phyloP scores from a whole-genome alignment of 2,888 invertebrate species.

The Lithophane socia region DNA sequence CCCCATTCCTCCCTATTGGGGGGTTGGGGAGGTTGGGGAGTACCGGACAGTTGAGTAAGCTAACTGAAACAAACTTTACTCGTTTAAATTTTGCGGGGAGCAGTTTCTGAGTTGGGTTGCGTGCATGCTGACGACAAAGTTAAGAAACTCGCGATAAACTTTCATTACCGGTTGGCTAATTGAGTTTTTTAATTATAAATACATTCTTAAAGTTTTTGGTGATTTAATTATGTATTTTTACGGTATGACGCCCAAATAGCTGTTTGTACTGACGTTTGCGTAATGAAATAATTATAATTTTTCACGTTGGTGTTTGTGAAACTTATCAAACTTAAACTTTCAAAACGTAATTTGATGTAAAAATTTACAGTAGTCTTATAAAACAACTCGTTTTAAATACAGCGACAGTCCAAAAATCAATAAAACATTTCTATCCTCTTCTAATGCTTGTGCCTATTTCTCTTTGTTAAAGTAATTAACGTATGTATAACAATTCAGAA shows the following conservation, averaged over 20 bases:
- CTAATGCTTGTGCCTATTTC: not conserved
- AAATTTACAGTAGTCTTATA: too few relatives aligned
- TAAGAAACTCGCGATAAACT: constrained; percentile 80
- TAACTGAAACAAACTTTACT: constrained; percentile 89
- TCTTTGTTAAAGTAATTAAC: constrained; percentile 1
- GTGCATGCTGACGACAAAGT: constrained; percentile 83
- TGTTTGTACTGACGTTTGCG: constrained; percentile 34
- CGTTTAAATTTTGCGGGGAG: constrained; percentile 89
- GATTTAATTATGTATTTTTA: constrained; percentile 50
- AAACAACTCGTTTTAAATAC: not conserved
- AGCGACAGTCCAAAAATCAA: not conserved
- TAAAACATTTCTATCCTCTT: not conserved
- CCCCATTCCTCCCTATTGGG: constrained; percentile 61
- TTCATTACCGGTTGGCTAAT: constrained; percentile 79
- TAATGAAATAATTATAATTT: constrained; percentile 31
- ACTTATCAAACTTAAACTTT: not conserved
- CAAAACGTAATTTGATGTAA: not conserved
- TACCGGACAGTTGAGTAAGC: constrained; percentile 85
- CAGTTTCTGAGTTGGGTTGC: constrained; percentile 81
- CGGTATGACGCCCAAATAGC: constrained; percentile 37
- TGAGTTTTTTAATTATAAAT: constrained; percentile 78
- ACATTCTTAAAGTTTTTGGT: constrained; percentile 54
- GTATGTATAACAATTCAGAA: constrained; percentile 23
- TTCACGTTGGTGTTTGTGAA: constrained; percentile 22
- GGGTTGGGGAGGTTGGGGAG: constrained; percentile 63